Base-by-base conservation (phyloP, 2,797 vertebrate species). In the Notamacropus eugenii region DNA sequence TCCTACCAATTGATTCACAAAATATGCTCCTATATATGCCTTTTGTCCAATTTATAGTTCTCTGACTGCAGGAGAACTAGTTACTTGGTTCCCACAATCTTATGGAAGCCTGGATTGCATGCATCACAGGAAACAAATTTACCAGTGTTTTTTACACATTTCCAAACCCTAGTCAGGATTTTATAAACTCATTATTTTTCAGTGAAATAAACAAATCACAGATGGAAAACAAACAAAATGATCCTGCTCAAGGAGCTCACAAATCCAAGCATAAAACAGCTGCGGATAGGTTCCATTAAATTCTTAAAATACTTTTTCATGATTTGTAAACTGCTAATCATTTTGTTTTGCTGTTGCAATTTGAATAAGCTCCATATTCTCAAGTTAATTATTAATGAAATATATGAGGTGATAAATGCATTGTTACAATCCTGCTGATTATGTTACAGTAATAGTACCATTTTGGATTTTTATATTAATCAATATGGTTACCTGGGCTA, bases 321-420 rank as follows among this genome's bases (percentile, higher is more conserved):
- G 46, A 82, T 91, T 94, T 95, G 28, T 54, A 93, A 59, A 90
- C 24, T 95, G 57, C 55, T 82, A 96, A 90, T 59, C 46, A 0
- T 14, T 92, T 93, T 92, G 34, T 29, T 95, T 92, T 92, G 94
- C 40, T 58, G 1, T 16, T 95, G 62, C 31, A 59, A 95, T 94
- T 97, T 96, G 22, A 92, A 55, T 54, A 96, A 97, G 3, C 1
- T 54, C 57, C 16, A 34, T 62, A 14, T 93, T 58, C 55, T 59
- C 74, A 58, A 74, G 95, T 98, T 95, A 98, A 97, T 96, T 97
- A 97, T 97, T 97, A 95, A 97, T 92, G 94, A 93, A 96, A 95
- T 59, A 95, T 58, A 95, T n/a, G 93, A 90, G 58, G 91, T 97
- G 92, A 91, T 96, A 97, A 97, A 40, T 82, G 46, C 31, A 93